Evolutionary conservation across 2,888 invertebrate genomes (phyloP).

Genomic region (Papilio demoleus): DNA sequence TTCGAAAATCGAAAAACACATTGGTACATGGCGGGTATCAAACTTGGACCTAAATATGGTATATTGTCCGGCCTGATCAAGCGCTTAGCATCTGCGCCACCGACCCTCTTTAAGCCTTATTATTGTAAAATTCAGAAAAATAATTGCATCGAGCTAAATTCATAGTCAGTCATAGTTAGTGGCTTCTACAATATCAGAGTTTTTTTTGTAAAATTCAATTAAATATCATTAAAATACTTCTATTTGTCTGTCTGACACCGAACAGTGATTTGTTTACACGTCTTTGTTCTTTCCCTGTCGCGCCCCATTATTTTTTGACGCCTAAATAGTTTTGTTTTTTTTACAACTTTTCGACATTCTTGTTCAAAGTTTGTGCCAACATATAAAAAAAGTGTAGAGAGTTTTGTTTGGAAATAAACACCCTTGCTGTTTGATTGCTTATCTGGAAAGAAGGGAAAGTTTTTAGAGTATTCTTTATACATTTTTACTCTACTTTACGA

Average conservation of each 20-base stretch:
- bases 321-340: conserved; percentile 14
- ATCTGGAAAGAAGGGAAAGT: not conserved
- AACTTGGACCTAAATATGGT: no score
- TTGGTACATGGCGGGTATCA: no score
- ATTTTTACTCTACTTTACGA: no score
- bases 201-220: conserved; percentile 69
- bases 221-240: conserved; percentile 78
- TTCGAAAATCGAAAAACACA: no score
- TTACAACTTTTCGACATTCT: conserved; percentile 18
- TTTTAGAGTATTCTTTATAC: not conserved
- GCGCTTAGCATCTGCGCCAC: no score
- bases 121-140: no score
- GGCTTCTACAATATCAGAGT: no score
- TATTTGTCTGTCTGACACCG: conserved; percentile 68
- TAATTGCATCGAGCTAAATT: no score
- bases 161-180: no score
- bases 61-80: no score
- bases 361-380: conserved; percentile 6
- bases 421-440: not conserved
- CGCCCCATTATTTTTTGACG: conserved; percentile 38
- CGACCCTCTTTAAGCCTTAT: no score
- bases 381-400: conserved; percentile 1
- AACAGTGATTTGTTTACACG: conserved; percentile 70
- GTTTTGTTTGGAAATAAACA: conserved; percentile 20
- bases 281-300: conserved; percentile 56